Evolutionary conservation across 2,113 vertebrate species (phyloP).

Genomic region (Mesitornis unicolor): DNA sequence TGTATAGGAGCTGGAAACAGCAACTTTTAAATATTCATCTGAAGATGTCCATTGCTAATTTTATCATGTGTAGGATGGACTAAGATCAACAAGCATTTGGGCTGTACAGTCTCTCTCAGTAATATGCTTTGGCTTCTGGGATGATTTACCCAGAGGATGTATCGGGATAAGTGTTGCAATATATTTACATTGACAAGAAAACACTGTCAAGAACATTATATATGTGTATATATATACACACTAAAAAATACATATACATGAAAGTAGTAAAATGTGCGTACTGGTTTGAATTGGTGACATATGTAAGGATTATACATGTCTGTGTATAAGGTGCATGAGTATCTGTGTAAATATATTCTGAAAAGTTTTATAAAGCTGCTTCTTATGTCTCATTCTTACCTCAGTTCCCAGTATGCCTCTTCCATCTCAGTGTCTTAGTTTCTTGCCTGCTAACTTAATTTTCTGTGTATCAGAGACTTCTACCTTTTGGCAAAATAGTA

Average conservation of each 20-base stretch:
- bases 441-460: background rate
- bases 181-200: background rate
- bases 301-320: background rate
- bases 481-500: background rate
- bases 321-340: background rate
- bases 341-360: background rate
- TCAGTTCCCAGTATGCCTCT: background rate
- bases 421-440: background rate
- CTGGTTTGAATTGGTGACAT: background rate
- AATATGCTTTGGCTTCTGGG: background rate
- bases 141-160: background rate
- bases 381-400: background rate
- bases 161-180: background rate
- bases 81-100: background rate
- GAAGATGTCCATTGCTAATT: conserved; percentile 24
- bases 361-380: background rate
- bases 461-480: background rate
- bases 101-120: background rate
- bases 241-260: background rate
- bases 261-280: background rate
- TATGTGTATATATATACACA: background rate
- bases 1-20: background rate
- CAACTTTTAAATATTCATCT: conserved; percentile 9
- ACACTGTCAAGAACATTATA: background rate
- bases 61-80: background rate